A percentile compares a stretch with the other conserved stretches of the same genome.
Evolutionary conservation across 2,888 invertebrate genomes (phyloP).

Genomic region (Acanthosepion pharaonis): DNA sequence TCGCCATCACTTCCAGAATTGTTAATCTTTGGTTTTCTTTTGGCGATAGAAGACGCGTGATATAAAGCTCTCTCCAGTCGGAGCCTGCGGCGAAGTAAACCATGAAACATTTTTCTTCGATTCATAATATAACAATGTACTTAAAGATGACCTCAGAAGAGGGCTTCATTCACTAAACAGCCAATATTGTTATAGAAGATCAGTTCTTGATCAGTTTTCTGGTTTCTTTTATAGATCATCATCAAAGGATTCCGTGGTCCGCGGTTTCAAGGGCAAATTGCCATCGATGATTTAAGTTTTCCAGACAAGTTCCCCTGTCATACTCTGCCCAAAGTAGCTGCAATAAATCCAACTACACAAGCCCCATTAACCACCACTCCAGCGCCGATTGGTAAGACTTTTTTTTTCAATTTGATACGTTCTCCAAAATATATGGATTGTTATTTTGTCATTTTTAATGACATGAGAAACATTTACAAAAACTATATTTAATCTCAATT

Average conservation of each 20-base stretch:
- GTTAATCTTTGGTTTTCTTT: too few species aligned
- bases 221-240: slow-evolving; percentile 53
- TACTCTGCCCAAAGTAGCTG: slow-evolving; percentile 55
- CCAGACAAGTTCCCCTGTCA: slow-evolving; percentile 53
- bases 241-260: slow-evolving; percentile 62
- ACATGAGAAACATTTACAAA: too few species aligned
- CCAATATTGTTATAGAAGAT: not conserved
- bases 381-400: not conserved
- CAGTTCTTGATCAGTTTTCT: not conserved
- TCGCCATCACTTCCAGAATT: too few species aligned
- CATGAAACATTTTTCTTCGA: too few species aligned
- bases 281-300: slow-evolving; percentile 64
- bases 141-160: too few species aligned
- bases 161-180: too few species aligned
- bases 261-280: slow-evolving; percentile 63
- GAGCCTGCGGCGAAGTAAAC: too few species aligned
- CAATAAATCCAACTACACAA: slow-evolving; percentile 50
- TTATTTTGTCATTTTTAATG: too few species aligned
- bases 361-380: slow-evolving; percentile 8
- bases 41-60: too few species aligned
- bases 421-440: not conserved
- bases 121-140: too few species aligned
- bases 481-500: too few species aligned
- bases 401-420: not conserved
- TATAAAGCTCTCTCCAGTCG: too few species aligned